A percentile compares a stretch with the other conserved stretches of the same genome.
Evolutionary conservation across 2,888 invertebrate genomes (phyloP).

Genomic region (Amblyjoppa proteus): DNA sequence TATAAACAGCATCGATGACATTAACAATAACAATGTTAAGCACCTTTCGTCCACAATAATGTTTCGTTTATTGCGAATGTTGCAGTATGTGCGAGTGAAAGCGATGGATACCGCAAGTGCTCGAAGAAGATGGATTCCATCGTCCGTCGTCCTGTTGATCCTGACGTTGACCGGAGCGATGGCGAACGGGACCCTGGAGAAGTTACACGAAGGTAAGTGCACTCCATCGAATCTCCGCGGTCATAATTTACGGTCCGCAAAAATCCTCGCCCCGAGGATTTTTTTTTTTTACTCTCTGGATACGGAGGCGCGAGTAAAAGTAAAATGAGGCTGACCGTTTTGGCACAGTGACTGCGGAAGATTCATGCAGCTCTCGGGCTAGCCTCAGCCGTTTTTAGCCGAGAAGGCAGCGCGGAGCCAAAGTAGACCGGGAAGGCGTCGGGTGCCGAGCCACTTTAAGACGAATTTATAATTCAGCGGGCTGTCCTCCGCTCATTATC

Average conservation of each 20-base stretch:
- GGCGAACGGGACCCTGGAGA: conserved; percentile 81
- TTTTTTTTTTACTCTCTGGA: conserved; percentile 10
- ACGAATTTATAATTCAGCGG: conserved; percentile 73
- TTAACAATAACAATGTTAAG: too few species aligned
- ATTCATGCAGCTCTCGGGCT: conserved; percentile 3
- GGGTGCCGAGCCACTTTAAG: conserved; percentile 73
- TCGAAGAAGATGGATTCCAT: conserved; percentile 77
- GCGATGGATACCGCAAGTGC: conserved; percentile 80
- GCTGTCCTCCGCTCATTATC: conserved; percentile 73
- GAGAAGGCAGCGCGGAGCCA: conserved; percentile 14
- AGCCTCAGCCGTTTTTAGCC: conserved; percentile 14
- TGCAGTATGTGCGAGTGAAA: conserved; percentile 78
- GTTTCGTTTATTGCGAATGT: conserved; percentile 56
- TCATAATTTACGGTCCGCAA: not conserved
- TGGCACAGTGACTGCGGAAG: conserved; percentile 28
- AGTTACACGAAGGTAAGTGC: conserved; percentile 83
- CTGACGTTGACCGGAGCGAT: conserved; percentile 72
- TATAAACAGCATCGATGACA: too few species aligned
- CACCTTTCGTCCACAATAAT: too few species aligned
- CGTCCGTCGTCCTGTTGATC: conserved; percentile 74
- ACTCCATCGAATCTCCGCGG: not conserved
- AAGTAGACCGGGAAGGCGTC: conserved; percentile 64
- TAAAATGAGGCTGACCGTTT: conserved; percentile 49
- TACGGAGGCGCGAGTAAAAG: conserved; percentile 6
- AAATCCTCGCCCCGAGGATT: not conserved